Base-by-base conservation (phyloP, 2,888 invertebrate genomes). In the Alloplasta piceator region DNA sequence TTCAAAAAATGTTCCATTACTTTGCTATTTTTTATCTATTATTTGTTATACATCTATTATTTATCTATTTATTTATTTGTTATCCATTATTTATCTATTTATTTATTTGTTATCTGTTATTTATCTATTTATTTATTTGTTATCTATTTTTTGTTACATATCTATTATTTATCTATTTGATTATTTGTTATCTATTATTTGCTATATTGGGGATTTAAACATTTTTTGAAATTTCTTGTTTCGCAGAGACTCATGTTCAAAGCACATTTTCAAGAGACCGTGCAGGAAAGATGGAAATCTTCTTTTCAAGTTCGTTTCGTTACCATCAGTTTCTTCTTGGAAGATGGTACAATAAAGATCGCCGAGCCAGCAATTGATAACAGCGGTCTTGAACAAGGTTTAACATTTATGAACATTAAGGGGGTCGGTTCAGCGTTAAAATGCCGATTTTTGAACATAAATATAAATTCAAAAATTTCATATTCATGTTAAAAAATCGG, bases 311-410 rank as follows among this genome's bases (percentile, higher is more conserved):
- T 98, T 73, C 95, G 98, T 26, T 95, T 95, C 87, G 97, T 98
- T 4, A 96, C 96, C 85, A 96, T 98, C 73, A 96, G 95, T 85
- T 98, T 96, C 90, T 98, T 95, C 88, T 93, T 98, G 56, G 98
- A 98, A 93, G 98, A 98, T 92, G 98, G 97, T 12, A 98, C 98
- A 0, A 95, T 98, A 85, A 97, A 98, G 93, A 96, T 98, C 3
- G 92, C 94, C 71, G 98, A 98, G 90, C 97, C 97, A 0, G 94
- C 94, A 88, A 94, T 96, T 6, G 94, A 95, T 70, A 98, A 98
- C 89, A 97, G 97, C 86, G 98, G 98, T 4, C 94, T 97, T 85
- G 94, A 95, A 46, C 98, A 98, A 94, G 98, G 98, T 95, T 92
- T 83, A 16, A 36, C 4, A 36, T 36, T n/a, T 0, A 7, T 63